Evolutionary conservation across 2,888 invertebrate genomes (phyloP).

Genomic region (Nomada goodeniana): DNA sequence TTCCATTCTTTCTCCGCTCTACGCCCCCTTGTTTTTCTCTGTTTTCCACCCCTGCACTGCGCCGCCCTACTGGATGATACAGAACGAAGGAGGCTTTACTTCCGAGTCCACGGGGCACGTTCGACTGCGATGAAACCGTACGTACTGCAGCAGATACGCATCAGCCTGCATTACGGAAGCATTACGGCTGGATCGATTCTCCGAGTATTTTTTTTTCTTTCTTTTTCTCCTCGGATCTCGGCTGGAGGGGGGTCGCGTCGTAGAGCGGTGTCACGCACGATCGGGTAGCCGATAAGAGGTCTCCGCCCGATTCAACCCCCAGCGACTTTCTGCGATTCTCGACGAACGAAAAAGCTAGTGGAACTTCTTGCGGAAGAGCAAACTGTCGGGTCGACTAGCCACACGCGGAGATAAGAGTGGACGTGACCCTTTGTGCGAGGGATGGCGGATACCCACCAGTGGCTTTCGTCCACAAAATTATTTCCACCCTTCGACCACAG

Average conservation of each 20-base stretch:
- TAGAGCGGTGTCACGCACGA: conserved; percentile 40
- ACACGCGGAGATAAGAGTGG: conserved; percentile 30
- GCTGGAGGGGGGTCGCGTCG: background rate
- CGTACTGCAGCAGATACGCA: conserved; percentile 62
- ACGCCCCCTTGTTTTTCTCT: background rate
- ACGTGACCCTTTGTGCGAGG: conserved; percentile 29
- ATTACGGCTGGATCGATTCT: conserved; percentile 68
- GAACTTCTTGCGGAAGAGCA: conserved; percentile 30
- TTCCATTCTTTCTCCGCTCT: background rate
- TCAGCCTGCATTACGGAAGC: conserved; percentile 66
- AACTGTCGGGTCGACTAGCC: background rate
- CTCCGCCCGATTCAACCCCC: background rate
- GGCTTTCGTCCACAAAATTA: conserved; percentile 13
- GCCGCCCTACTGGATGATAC: conserved; percentile 23
- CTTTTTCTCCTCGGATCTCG: background rate
- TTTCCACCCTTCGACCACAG: background rate
- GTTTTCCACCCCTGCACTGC: background rate
- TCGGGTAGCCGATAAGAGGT: conserved; percentile 28
- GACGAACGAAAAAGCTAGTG: conserved; percentile 26
- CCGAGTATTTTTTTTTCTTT: background rate
- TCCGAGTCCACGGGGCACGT: conserved; percentile 64
- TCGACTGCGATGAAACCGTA: conserved; percentile 65
- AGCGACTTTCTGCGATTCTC: background rate
- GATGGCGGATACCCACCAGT: background rate
- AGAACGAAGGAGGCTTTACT: conserved; percentile 59